Base-by-base conservation (phyloP, 2,888 invertebrate genomes). In the Ophraella communa region DNA sequence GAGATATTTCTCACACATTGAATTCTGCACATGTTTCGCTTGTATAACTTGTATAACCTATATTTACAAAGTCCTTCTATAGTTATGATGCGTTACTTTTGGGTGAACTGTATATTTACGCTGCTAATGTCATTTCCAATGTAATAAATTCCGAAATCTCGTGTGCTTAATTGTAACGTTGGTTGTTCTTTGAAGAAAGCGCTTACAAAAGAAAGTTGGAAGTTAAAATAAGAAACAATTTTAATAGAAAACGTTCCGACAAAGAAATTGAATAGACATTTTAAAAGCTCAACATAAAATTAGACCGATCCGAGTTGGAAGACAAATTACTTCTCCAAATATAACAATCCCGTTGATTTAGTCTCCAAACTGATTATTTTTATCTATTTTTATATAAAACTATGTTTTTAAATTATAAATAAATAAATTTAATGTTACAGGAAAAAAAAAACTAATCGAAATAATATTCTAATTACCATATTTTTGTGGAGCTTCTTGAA, bases 211-310 rank as follows among this genome's bases (percentile, higher is more conserved):
- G 53, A 23, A 21, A 53, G 53, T 20, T 47, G 33, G 14, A 23
- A 53, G 53, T 21, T 57, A 14, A 49, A 35, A 57, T 57, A 47
- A 57, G 47, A 57, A 61, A 35, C 30, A 35, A 14, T 20, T 42
- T 57, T 54, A 62, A 62, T 62, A 45, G 57, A 52, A 39, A 62
- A 27, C 44, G 56, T 60, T 44, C 39, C 24, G 49, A 35, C 20
- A 44, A 45, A 51, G 57, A 62, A 62, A 57, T 57, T 62, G 62
- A 57, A 57, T 51, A 57, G 56, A 39, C 51, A 51, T 62, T 42
- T 49, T 62, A 20, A 18, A 52, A 52, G 53, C 27, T 27, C 24
- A 2, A 47, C 21, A 4, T n/a, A 11, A 23, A 47, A 47, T n/a
- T 51, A 51, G 24, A 27, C 49, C 49, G 18, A 27, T 23, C 24